Percentiles rank a stretch among this genome's conserved stretches.
Evolutionary conservation across 2,888 invertebrate species (phyloP).

Genomic region (Yponomeuta cagnagella): DNA sequence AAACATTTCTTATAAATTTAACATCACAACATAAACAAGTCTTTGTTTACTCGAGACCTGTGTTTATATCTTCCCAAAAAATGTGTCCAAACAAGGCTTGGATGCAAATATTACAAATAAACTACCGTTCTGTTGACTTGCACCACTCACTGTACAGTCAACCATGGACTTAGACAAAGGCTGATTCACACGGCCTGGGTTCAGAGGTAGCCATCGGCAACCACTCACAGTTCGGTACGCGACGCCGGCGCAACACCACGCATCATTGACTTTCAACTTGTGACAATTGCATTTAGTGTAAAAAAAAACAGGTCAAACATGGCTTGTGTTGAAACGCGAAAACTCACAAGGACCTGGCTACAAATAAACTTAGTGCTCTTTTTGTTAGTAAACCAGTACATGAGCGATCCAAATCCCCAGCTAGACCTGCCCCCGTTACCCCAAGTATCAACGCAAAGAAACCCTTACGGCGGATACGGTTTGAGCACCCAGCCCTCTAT

Average conservation of each 20-base stretch:
- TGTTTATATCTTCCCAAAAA: not conserved
- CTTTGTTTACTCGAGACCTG: too few species aligned
- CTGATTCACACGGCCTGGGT: slow-evolving; percentile 62
- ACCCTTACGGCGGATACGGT: slow-evolving; percentile 44
- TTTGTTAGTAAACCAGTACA: slow-evolving; percentile 26
- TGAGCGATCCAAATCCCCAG: slow-evolving; percentile 51
- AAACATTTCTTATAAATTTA: too few species aligned
- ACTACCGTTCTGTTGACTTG: not conserved
- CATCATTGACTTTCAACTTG: slow-evolving; percentile 39
- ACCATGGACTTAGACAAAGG: slow-evolving; percentile 34
- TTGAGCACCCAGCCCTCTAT: slow-evolving; percentile 52
- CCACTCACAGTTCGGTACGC: slow-evolving; percentile 52
- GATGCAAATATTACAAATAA: not conserved
- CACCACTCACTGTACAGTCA: not conserved
- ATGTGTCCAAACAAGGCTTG: not conserved
- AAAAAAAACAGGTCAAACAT: slow-evolving; percentile 39
- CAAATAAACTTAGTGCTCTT: slow-evolving; percentile 38
- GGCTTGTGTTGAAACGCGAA: slow-evolving; percentile 48
- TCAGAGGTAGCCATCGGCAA: slow-evolving; percentile 37
- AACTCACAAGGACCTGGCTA: slow-evolving; percentile 40
- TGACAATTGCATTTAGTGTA: slow-evolving; percentile 19
- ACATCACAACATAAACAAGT: too few species aligned
- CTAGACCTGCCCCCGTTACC: slow-evolving; percentile 74
- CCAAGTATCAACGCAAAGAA: slow-evolving; percentile 46
- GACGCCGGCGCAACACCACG: slow-evolving; percentile 54